Evolutionary conservation across 2,113 vertebrate species (phyloP), one percentile per base, ranked within the genome.

Genomic region (Nansenia antarctica): DNA sequence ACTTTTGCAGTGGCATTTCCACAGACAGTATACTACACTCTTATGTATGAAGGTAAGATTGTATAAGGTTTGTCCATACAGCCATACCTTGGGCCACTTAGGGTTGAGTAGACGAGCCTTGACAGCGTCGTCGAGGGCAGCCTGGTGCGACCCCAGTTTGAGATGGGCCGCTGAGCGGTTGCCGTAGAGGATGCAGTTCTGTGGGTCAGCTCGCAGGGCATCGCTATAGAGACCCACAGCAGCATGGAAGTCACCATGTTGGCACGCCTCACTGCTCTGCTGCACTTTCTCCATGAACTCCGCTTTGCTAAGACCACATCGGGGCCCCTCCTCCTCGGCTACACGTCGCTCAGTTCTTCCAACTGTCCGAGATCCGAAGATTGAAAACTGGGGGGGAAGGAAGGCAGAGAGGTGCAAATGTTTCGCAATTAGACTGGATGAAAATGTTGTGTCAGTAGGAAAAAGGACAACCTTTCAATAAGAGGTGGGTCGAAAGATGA

Each of bases 171-270:
- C 98, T 0, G 98, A 97, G 0, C 98, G 93, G 77, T 99, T 99
- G 69, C 98, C 97, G 82, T 96, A 99, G 64, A 99, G 92, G 63
- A 98, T 97, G 91, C 96, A 99, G 91, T 99, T 99, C 91, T 97
- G 96, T 1, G 97, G 96, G 65, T 99, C 97, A 0, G 94, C 94
- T 0, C 83, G 92, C 89, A 99, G 1, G 8, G 96, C 94, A 34
- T 97, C 95, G 0, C 92, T 90, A 88, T 98, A 99, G 37, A 99
- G 80, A 58, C 82, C 78, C 7, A 98, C 93, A 0, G 97, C 98
- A 0, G 87, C 91, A 69, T 92, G 91, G 74, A 98, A 99, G 81
- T 99, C 95, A 0, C 98, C 97, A 0, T 93, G 92, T 5, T 95
- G 95, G 79, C 98, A 99, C 1, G 96, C 96, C 86, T 96, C 94